These are phyloP conservation scores for Salvelinus fontinalis DNA, from an alignment of 2,113 vertebrate species.

Conservation along the genomic window DNA sequence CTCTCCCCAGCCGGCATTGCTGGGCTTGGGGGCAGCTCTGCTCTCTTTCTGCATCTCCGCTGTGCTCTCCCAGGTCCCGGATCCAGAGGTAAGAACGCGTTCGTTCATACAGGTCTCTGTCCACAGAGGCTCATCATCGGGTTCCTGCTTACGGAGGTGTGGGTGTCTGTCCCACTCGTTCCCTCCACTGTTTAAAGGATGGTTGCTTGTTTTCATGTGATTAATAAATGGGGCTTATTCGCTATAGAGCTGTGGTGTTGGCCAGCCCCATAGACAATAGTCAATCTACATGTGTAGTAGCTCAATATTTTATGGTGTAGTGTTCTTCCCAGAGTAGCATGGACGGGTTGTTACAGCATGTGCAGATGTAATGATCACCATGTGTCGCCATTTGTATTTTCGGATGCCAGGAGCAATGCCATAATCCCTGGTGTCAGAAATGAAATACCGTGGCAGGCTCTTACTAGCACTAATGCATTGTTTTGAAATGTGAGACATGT, in stretches of 20 bases:
- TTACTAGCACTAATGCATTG: not conserved
- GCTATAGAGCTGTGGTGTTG: not conserved
- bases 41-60: constrained; percentile 70
- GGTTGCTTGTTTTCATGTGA: constrained; percentile 17
- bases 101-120: constrained; percentile 25
- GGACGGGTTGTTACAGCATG: not conserved
- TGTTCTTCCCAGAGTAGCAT: not conserved
- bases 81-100: constrained; percentile 77
- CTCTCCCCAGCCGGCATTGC: constrained; percentile 52
- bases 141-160: constrained; percentile 20
- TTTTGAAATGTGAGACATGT: not conserved
- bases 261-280: not conserved
- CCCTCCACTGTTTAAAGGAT: not conserved
- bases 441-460: not conserved
- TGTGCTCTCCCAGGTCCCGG: constrained; percentile 73
- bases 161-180: constrained; percentile 13
- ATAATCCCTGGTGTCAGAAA: not conserved
- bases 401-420: not conserved
- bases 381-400: not conserved
- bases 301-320: constrained; percentile 13
- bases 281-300: constrained; percentile 21
- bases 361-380: not conserved
- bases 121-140: constrained; percentile 27
- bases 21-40: constrained; percentile 63
- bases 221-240: constrained; percentile 11